phyloP scores from a whole-genome alignment of 1,140 invertebrate species.

The Dendrolimus punctatus region DNA sequence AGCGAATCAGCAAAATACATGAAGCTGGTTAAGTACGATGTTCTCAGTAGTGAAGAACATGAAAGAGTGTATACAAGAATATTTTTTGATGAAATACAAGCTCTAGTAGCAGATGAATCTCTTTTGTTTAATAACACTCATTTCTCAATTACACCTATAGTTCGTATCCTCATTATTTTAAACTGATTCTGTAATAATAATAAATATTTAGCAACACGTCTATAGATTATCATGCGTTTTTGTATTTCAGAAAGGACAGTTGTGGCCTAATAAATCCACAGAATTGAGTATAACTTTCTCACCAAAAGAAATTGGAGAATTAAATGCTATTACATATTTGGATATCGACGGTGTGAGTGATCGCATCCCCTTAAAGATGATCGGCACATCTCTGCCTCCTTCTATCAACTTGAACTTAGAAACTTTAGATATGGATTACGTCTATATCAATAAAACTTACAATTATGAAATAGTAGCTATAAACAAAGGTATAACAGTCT shows the following conservation, averaged over 20 bases:
- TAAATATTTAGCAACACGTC: too few relatives aligned
- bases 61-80: conserved; percentile 56
- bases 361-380: conserved; percentile 39
- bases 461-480: conserved; percentile 54
- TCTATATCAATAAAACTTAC: conserved; percentile 58
- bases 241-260: conserved; percentile 41
- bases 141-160: conserved; percentile 49
- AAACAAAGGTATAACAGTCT: conserved; percentile 45
- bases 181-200: not conserved
- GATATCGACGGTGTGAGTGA: conserved; percentile 50
- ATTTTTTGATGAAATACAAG: conserved; percentile 55
- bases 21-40: conserved; percentile 50
- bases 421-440: conserved; percentile 52
- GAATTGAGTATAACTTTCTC: conserved; percentile 54
- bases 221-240: too few relatives aligned
- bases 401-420: conserved; percentile 49
- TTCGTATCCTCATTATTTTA: conserved; percentile 23
- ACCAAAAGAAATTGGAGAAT: conserved; percentile 52
- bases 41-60: conserved; percentile 53
- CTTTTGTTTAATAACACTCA: conserved; percentile 45
- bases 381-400: conserved; percentile 50
- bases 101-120: conserved; percentile 46
- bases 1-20: conserved; percentile 41
- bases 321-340: conserved; percentile 40
- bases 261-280: conserved; percentile 54